Evolutionary conservation across 2,797 vertebrate species (phyloP).

Genomic region (Anniella stebbinsi): DNA sequence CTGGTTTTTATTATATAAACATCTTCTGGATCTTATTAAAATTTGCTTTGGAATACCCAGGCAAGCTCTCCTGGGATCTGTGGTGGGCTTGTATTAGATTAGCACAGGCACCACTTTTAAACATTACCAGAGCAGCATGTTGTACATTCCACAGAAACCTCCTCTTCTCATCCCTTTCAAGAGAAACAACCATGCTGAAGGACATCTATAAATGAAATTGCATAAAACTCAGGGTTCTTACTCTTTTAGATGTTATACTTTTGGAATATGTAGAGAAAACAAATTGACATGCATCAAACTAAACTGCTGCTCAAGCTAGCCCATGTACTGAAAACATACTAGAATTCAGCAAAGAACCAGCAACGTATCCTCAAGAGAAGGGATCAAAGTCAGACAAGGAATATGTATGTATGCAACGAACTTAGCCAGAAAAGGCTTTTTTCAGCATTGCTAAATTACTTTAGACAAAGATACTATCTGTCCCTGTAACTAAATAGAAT

Average conservation of each 20-base stretch:
- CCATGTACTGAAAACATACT: constrained; percentile 9
- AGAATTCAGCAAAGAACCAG: neutral
- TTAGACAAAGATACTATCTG: neutral
- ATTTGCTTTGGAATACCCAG: constrained; percentile 58
- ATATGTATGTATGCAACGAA: neutral
- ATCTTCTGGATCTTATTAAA: constrained; percentile 52
- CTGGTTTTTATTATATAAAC: constrained; percentile 60
- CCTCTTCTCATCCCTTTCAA: constrained; percentile 49
- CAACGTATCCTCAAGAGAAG: constrained; percentile 14
- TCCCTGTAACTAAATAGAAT: neutral
- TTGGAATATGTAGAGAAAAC: neutral
- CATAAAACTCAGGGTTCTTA: constrained; percentile 37
- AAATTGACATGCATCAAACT: constrained; percentile 1
- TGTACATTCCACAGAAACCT: constrained; percentile 55
- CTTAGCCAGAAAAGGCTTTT: neutral
- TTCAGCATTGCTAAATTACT: neutral
- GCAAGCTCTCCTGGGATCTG: constrained; percentile 65
- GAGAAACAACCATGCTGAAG: constrained; percentile 60
- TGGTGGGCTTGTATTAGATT: constrained; percentile 67
- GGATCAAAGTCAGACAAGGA: neutral
- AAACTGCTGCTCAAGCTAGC: neutral
- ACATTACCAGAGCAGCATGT: constrained; percentile 63
- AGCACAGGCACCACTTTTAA: constrained; percentile 70
- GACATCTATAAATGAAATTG: constrained; percentile 54
- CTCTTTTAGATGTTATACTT: constrained; percentile 14